Evolutionary conservation across 2,888 invertebrate genomes (phyloP), one percentile per base, ranked within the genome.

Genomic region (Acrobasis consociella): DNA sequence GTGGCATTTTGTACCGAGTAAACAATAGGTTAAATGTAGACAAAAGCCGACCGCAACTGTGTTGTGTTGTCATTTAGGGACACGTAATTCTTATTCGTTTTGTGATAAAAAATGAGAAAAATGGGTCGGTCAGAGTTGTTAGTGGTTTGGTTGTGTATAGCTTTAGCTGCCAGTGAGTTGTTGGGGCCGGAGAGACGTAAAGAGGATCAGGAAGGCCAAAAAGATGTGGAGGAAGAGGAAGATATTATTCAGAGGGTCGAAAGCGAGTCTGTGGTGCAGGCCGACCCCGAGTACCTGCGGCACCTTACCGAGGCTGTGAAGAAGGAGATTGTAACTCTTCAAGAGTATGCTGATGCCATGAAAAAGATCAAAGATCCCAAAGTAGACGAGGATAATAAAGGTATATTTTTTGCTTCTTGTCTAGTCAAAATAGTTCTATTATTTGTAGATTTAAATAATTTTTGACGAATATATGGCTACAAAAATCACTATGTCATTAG

Each of bases 271-370:
- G 70, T 56, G 17, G 56, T 42, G 1, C 17, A 75, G 15, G 72
- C 77, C 1, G 80, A 82, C 49, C 71, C 78, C 1, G 84, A 86
- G 15, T 85, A 85, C 60, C 72, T 86, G 37, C 83, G 83, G 64
- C 81, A 85, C 49, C 66, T 89, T 8, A 81, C 83, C 42, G 83
- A 84, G 8, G 86, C 84, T 37, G 80, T 88, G 65, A 85, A 78
- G 58, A 85, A 86, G 64, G 85, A 85, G 72, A 83, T 85, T 22
- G 69, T 81, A 60, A 79, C 81, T 17, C 77, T 82, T 15, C 81
- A 86, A 60, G 85, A 89, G 66, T 87, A 86, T 66, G 82, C 87
- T 1, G 86, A 89, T n/a, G 84, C 82, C 60, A 70, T 89, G 16
- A 81, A 80, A 61, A 84, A 66, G 17, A 38, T 61, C 5, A 63